phyloP scores from a whole-genome alignment of 2,113 vertebrate genomes.

The Calyptomena viridis region DNA sequence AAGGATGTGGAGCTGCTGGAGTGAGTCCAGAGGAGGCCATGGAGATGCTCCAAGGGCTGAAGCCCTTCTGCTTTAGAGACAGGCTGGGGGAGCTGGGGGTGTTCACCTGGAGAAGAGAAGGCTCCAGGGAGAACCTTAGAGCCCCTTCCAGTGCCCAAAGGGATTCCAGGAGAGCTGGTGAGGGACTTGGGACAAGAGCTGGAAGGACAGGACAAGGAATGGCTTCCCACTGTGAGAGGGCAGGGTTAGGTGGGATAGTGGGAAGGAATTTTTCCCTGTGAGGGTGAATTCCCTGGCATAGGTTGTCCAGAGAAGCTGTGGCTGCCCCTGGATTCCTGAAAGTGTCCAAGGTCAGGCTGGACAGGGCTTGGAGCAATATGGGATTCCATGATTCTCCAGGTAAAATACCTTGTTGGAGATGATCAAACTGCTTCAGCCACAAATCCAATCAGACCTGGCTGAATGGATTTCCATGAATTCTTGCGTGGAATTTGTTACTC shows the following conservation, averaged over 20 bases:
- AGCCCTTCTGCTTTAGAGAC: neutral
- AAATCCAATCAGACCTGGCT: neutral
- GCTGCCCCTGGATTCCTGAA: neutral
- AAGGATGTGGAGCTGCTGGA: too few species aligned
- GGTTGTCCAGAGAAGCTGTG: neutral
- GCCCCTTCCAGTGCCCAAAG: too few species aligned
- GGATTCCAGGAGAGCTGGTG: too few species aligned
- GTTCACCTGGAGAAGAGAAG: too few species aligned
- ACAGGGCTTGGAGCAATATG: neutral
- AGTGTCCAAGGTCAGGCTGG: neutral
- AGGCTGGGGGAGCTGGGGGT: neutral
- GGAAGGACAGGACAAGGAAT: too few species aligned
- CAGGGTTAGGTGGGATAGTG: neutral
- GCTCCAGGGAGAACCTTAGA: too few species aligned
- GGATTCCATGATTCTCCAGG: neutral
- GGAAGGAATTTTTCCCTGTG: neutral
- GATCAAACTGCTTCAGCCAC: neutral
- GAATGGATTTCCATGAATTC: too few species aligned
- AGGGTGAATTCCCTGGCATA: neutral
- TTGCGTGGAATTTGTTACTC: neutral
- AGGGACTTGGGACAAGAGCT: too few species aligned
- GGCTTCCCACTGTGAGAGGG: neutral
- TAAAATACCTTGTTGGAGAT: neutral
- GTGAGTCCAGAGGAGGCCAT: neutral
- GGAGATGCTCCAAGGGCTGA: neutral